Base-by-base conservation (phyloP, 2,888 invertebrate species). In the Chironomus riparius region DNA sequence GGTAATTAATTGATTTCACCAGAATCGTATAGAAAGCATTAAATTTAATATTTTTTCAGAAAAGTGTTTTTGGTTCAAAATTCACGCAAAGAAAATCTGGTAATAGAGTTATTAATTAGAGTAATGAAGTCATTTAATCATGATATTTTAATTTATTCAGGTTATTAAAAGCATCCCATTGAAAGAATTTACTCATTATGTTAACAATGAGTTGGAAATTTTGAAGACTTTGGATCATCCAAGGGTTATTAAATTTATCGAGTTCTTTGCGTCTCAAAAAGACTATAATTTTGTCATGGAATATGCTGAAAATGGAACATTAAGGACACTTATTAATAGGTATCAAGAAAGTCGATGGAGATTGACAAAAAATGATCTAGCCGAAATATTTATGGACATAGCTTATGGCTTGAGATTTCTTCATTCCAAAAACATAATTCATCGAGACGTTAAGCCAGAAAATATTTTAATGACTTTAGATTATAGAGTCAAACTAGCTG, bases 331-430 rank as follows among this genome's bases (percentile, higher is more conserved):
- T 2, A 65, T 65, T 4, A 2, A 4, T 21, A 65, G 21, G 12
- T 65, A 65, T 65, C 22, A 65, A 24, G 13, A 22, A 22, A 3
- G 5, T 50, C 4, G 12, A 24, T 56, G 65, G 22, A 65, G 12
- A 13, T 1, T 65, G 7, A 6, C 21, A n/a, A 6, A n/a, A 12
- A 21, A 0, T 24, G 65, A 56, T 56, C 56, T 18, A 0, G 15
- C 7, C n/a, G 7, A 56, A 56, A 18, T 61, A 18, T 72, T 72
- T 61, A 61, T 61, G 72, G 86, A 86, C 71, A 82, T 83, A 79
- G 79, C 82, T 62, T 82, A 83, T 78, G 84, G 83, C 0, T 69
- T 84, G 47, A 83, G 83, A 76, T 83, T 83, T 77, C 78, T 84
- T 70, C 84, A 84, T 77, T 82, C 83, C 47, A 82, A 83, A 0